These are phyloP conservation scores for Brachyalestes nurse DNA, from an alignment of 2,797 vertebrate species.

Conservation along the genomic window DNA sequence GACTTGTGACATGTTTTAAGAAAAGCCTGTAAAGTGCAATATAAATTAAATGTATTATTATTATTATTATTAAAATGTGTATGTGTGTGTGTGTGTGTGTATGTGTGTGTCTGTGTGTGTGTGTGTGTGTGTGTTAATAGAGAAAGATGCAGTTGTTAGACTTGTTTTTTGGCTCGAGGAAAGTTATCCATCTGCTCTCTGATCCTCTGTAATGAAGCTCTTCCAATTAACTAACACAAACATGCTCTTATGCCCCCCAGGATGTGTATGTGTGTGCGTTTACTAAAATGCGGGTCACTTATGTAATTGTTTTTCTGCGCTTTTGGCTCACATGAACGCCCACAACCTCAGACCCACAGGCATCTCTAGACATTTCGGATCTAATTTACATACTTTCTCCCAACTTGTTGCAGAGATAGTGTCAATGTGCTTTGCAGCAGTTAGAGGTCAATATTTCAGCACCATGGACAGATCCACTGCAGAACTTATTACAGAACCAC, in stretches of 20 bases:
- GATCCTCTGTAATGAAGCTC: conserved; percentile 25
- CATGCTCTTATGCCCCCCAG: conserved; percentile 17
- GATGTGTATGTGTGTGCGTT: not conserved
- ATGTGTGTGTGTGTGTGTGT: no score
- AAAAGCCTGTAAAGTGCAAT: no score
- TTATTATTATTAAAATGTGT: no score
- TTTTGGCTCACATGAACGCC: conserved; percentile 3
- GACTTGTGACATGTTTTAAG: no score
- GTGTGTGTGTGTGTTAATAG: conserved; percentile 17
- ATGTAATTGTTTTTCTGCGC: conserved; percentile 29
- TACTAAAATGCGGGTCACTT: conserved; percentile 35
- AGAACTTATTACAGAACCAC: conserved; percentile 25
- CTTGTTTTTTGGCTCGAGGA: conserved; percentile 10
- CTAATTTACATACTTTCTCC: conserved; percentile 8
- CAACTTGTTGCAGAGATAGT: not conserved
- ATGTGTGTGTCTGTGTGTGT: conserved; percentile 11
- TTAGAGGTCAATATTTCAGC: conserved; percentile 11
- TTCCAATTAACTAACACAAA: conserved; percentile 41
- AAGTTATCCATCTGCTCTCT: conserved; percentile 29
- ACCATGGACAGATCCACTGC: conserved; percentile 35
- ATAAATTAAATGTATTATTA: no score
- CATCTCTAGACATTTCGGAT: not conserved
- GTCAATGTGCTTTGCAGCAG: not conserved
- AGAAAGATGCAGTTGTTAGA: conserved; percentile 12
- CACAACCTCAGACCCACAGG: not conserved